Base-by-base conservation (phyloP, 1,140 invertebrate genomes). In the Rhizoglyphus robini region DNA sequence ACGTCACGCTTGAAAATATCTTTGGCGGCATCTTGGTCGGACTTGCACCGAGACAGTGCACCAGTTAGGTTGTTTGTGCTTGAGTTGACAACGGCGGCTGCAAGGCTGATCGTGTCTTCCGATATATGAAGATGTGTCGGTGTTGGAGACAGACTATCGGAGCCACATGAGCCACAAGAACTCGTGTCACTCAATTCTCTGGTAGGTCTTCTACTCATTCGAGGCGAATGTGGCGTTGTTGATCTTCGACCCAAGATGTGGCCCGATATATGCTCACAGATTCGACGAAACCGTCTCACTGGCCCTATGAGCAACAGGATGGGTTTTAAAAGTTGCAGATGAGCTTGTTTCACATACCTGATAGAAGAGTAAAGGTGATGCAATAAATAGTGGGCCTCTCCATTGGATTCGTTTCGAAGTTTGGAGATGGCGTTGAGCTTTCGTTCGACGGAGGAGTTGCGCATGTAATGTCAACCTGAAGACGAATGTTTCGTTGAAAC, bases 401-500 rank as follows among this genome's bases (percentile, higher is more conserved):
- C 60, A 68, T 71, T 3, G 58, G 15, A 27, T n/a, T 60, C 3
- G 58, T 27, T 63, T 67, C 11, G 63, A 63, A 34, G 72, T 86
- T 67, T 83, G 70, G 83, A 71, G 72, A 84, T 81, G 71, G 86
- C 84, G 32, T 83, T 83, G 72, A 84, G 84, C 36, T 83, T 82
- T 49, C 83, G 83, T 69, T 84, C 83, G 73, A 84, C 84, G 47
- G 65, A 71, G 73, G 62, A 71, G 70, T 70, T 38, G 75, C 76
- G 57, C 76, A 74, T 32, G 77, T 76, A 32, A 82, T 81, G 71
- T 81, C 80, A 68, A 91, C 88, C 81, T 96, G 91, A 79, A 97
- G 95, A 65, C 91, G 80, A 18, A 97, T 91, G 79, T 96, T 93
- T 67, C 94, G 80, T 73, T 96, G 92, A 75, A 98, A 96, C 88